Evolutionary conservation across 1,140 invertebrate genomes (phyloP).

Genomic region (Scaptodrosophila lebanonensis): DNA sequence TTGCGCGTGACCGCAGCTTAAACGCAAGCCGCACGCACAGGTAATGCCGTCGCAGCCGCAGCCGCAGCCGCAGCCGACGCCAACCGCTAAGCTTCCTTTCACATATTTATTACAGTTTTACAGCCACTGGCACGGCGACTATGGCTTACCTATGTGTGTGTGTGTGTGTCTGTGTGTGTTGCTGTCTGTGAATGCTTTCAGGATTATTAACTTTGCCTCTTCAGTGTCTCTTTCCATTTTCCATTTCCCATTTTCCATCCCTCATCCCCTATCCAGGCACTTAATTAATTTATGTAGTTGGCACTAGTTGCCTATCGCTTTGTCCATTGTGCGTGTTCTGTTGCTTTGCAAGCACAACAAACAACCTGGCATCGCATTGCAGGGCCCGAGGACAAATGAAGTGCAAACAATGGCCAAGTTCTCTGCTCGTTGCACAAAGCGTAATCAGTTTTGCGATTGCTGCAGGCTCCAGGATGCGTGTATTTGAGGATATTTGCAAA

Average conservation of each 20-base stretch:
- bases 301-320: not conserved
- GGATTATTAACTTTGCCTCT: not conserved
- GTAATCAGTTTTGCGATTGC: too few species aligned
- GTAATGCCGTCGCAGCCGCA: not conserved
- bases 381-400: too few species aligned
- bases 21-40: not conserved
- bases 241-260: too few species aligned
- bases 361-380: not conserved
- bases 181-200: not conserved
- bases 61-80: too few species aligned
- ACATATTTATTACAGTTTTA: slow-evolving; percentile 2
- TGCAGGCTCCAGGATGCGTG: too few species aligned
- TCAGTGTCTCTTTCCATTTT: too few species aligned
- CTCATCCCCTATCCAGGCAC: too few species aligned
- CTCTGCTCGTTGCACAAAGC: too few species aligned
- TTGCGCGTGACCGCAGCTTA: slow-evolving; percentile 30
- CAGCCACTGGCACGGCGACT: not conserved
- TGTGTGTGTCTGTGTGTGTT: too few species aligned
- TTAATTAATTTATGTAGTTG: slow-evolving; percentile 32
- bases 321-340: not conserved
- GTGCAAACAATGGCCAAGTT: too few species aligned
- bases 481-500: too few species aligned
- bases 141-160: too few species aligned
- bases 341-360: slow-evolving; percentile 4
- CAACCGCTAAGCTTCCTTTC: not conserved